A percentile compares a stretch with the other conserved stretches of the same genome.
Evolutionary conservation across 2,797 vertebrate species (phyloP).

Genomic region (Adelosebastes latens): DNA sequence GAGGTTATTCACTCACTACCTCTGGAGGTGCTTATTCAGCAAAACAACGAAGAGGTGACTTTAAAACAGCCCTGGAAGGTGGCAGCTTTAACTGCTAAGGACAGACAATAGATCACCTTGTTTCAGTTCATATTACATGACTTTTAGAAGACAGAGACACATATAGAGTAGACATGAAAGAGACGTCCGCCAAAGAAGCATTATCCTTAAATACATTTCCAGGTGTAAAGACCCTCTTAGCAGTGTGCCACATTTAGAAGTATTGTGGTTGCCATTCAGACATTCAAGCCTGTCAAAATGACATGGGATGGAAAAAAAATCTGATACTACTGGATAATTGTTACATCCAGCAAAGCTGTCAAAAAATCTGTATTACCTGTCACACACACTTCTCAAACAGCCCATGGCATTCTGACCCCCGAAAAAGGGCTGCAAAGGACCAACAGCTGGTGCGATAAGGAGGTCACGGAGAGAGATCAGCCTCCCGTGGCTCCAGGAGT

Average conservation of each 20-base stretch:
- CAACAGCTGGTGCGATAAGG: constrained; percentile 57
- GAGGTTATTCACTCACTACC: constrained; percentile 41
- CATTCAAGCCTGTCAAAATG: constrained; percentile 18
- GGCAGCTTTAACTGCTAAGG: constrained; percentile 22
- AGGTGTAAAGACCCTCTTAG: constrained; percentile 1
- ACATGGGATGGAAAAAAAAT: neutral
- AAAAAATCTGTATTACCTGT: constrained; percentile 25
- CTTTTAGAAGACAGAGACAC: constrained; percentile 10
- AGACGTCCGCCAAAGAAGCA: neutral
- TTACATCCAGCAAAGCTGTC: neutral
- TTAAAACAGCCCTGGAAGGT: constrained; percentile 49
- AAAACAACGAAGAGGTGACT: constrained; percentile 65
- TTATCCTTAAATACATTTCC: constrained; percentile 1
- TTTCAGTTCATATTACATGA: constrained; percentile 5
- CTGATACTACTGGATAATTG: constrained; percentile 14
- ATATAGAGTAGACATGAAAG: neutral
- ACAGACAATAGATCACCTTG: constrained; percentile 3
- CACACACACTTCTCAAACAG: constrained; percentile 13
- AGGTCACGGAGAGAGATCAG: constrained; percentile 53
- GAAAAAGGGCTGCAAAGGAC: constrained; percentile 35
- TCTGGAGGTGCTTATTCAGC: constrained; percentile 60
- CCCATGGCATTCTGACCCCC: constrained; percentile 15
- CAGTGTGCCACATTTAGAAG: neutral
- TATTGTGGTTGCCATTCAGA: neutral
- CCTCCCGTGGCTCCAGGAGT: constrained; percentile 54